Evolutionary conservation across 1,140 invertebrate genomes (phyloP).

Genomic region (Drosophila bocki): DNA sequence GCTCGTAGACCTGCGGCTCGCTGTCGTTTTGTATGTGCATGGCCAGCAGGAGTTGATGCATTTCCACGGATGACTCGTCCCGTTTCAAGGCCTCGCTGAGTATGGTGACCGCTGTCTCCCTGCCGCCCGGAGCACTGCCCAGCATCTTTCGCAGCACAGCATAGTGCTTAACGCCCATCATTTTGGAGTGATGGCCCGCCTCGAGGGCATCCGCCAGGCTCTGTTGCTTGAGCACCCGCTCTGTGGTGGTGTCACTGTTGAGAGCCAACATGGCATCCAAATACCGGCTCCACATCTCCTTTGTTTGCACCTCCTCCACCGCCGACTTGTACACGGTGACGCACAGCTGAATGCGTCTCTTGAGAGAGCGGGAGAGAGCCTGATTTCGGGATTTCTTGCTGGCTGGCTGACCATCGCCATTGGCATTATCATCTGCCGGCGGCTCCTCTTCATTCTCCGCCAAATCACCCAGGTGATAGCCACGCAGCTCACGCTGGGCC

Average conservation of each 20-base stretch:
- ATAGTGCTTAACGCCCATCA: conserved; percentile 72
- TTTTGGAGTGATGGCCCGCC: conserved; percentile 62
- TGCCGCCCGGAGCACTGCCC: conserved; percentile 45
- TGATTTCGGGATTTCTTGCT: conserved; percentile 38
- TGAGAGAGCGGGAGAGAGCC: conserved; percentile 43
- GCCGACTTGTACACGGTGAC: conserved; percentile 72
- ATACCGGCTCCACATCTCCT: conserved; percentile 65
- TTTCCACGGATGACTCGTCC: conserved; percentile 48
- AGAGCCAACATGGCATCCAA: conserved; percentile 73
- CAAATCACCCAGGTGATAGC: conserved; percentile 65
- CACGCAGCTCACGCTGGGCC: conserved; percentile 75
- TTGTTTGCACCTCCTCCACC: conserved; percentile 60
- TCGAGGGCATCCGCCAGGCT: conserved; percentile 69
- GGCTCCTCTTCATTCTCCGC: conserved; percentile 31
- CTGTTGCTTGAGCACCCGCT: conserved; percentile 54
- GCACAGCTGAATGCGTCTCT: conserved; percentile 67
- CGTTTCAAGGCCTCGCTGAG: conserved; percentile 61
- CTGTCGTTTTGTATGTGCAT: conserved; percentile 62
- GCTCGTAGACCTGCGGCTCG: conserved; percentile 55
- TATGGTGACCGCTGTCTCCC: conserved; percentile 49
- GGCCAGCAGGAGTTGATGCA: conserved; percentile 68
- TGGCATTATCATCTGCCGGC: not conserved
- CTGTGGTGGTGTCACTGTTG: conserved; percentile 57
- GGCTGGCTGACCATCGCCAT: conserved; percentile 24
- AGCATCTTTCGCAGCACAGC: conserved; percentile 59